A percentile compares a stretch with the other conserved stretches of the same genome.
These are phyloP conservation scores for Trogon surrucura DNA, from an alignment of 2,113 vertebrate species.

Conservation along the genomic window DNA sequence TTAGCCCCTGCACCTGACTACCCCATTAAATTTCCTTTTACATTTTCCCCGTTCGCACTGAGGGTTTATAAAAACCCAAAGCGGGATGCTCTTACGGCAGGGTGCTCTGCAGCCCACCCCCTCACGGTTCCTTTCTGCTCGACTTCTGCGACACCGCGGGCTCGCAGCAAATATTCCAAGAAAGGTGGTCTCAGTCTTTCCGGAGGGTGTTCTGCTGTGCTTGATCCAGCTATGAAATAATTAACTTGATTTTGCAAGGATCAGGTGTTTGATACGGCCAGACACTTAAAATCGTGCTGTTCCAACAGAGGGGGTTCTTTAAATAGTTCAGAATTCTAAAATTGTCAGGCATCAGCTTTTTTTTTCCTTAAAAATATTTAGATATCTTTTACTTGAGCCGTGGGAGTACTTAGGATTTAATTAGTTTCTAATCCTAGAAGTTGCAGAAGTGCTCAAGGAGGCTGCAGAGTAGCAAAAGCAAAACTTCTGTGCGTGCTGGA, in stretches of 20 bases:
- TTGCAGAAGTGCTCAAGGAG: background rate
- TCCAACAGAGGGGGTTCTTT: background rate
- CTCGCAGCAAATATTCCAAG: background rate
- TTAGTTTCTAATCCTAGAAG: background rate
- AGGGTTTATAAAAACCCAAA: background rate
- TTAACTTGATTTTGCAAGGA: background rate
- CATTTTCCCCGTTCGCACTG: background rate
- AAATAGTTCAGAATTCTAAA: constrained; percentile 23
- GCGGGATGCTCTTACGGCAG: background rate
- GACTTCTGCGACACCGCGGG: background rate
- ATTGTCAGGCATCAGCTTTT: constrained; percentile 5
- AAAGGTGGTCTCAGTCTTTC: background rate
- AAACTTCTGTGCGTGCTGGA: background rate
- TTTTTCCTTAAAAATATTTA: constrained; percentile 13
- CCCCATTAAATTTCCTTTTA: background rate
- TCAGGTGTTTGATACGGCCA: background rate
- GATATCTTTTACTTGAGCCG: background rate
- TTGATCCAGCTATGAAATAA: background rate
- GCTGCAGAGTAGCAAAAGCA: background rate
- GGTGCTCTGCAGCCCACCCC: background rate
- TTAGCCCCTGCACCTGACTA: background rate
- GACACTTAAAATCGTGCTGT: background rate
- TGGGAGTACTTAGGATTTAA: background rate
- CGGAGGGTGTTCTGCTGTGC: background rate
- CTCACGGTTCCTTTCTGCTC: background rate